Evolutionary conservation across 92 coral and sea anemone genomes (phyloP), one percentile per base, ranked within the genome.

Genomic region (Paramuricea clavata): DNA sequence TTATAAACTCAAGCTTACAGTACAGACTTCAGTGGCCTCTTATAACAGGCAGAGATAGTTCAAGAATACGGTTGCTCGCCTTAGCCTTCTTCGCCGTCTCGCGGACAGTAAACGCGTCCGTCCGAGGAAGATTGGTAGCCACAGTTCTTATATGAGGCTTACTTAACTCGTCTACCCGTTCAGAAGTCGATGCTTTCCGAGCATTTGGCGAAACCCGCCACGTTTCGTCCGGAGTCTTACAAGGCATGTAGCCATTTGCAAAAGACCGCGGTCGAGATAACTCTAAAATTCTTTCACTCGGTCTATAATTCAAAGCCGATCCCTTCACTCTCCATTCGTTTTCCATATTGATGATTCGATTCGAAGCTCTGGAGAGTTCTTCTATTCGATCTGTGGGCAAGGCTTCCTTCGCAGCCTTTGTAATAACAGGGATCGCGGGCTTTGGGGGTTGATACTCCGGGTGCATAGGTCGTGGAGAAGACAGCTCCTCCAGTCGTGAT

Each of bases 171-270:
- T 93, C 93, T 15, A 97, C 75, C 49, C 99, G 86, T 28, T 83
- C 85, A 19, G 99, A 89, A 0, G 94, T 77, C 62, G 62, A 87
- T 0, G 97, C 93, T 69, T 77, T 90, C 17, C 87, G 81, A 2
- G 99, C 99, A 7, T 92, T 94, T 6, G 44, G 93, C 83, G 95
- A 93, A 17, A 97, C 99, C 81, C 89, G 82, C 98, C 99, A 97
- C 10, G 94, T 92, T 76, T 93, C 93, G 21, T 81, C 83, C 33
- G 74, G 78, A 19, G 71, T 83, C 69, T 97, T 97, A 50, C 95
- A 94, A 2, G 99, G 92, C 44, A 83, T 83, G 67, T 89, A 97
- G 0, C 99, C 99, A n/a, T 78, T 50, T 0, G 99, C 95, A 34
- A 86, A 87, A 3, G 92, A 93, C 49, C 92, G 93, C 8, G 99